A percentile compares a stretch with the other conserved stretches of the same genome.
phyloP scores from a whole-genome alignment of 1,140 invertebrate species.

The Neotoxoptera formosana region DNA sequence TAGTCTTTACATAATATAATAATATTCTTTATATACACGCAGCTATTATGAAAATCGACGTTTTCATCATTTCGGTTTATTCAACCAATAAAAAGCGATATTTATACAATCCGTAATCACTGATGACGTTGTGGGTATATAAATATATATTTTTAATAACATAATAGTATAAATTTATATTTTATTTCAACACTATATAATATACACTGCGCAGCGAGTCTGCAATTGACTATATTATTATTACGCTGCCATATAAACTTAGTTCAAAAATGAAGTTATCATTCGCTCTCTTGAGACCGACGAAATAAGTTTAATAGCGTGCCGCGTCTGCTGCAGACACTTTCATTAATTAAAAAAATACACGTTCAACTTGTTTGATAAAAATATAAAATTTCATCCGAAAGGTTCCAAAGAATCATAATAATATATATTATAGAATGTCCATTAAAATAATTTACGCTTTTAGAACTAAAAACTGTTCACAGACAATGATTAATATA shows the following conservation, averaged over 20 bases:
- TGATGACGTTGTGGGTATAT: not conserved
- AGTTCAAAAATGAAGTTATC: slow-evolving; percentile 13
- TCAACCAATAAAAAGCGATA: not conserved
- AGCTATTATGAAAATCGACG: not conserved
- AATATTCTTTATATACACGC: not conserved
- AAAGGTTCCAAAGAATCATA: not conserved
- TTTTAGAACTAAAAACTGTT: not conserved
- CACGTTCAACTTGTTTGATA: not conserved
- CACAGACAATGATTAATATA: not conserved
- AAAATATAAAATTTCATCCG: not conserved
- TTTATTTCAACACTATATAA: not conserved
- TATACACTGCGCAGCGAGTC: not conserved
- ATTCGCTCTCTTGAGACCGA: slow-evolving; percentile 17
- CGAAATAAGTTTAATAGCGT: not conserved
- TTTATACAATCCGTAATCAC: not conserved
- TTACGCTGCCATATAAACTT: slow-evolving; percentile 14
- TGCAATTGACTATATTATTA: slow-evolving; percentile 22
- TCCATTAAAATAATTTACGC: not conserved
- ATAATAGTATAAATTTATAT: not conserved
- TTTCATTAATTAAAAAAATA: slow-evolving; percentile 23
- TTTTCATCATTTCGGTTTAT: slow-evolving; percentile 10
- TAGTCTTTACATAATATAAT: not conserved
- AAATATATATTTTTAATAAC: not conserved
- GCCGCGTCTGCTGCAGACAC: not conserved
- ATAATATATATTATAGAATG: not conserved